Percentiles rank a stretch among this genome's conserved stretches.
Evolutionary conservation across 2,888 invertebrate species (phyloP).

Genomic region (Julus scanicus): DNA sequence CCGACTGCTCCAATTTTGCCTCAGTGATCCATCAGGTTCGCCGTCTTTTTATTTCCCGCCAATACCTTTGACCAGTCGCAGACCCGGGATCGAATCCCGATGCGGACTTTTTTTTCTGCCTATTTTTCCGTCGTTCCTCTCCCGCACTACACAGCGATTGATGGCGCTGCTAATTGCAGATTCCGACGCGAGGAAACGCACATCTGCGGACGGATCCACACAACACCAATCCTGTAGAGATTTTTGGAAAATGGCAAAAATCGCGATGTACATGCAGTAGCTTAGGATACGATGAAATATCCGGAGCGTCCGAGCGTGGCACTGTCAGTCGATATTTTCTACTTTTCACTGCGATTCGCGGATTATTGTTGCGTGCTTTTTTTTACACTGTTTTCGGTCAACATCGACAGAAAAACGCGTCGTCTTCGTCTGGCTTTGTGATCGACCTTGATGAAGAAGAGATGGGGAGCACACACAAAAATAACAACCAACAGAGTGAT

Average conservation of each 20-base stretch:
- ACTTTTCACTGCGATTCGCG: background rate
- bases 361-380: background rate
- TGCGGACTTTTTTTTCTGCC: background rate
- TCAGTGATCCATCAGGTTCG: background rate
- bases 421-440: background rate
- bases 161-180: background rate
- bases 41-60: background rate
- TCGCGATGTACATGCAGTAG: background rate
- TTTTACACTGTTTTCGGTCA: background rate
- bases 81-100: background rate
- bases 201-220: background rate
- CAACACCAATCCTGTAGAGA: background rate
- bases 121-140: background rate
- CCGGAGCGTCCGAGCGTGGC: slow-evolving; percentile 34
- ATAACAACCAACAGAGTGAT: background rate
- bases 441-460: background rate
- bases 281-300: background rate
- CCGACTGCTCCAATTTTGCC: background rate
- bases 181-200: background rate
- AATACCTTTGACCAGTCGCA: background rate
- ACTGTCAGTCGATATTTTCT: slow-evolving; percentile 6
- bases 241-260: background rate
- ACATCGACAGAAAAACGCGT: background rate
- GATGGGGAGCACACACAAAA: background rate
- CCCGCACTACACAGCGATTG: background rate